phyloP scores from a whole-genome alignment of 2,113 vertebrate genomes.

The Rallus limicola region DNA sequence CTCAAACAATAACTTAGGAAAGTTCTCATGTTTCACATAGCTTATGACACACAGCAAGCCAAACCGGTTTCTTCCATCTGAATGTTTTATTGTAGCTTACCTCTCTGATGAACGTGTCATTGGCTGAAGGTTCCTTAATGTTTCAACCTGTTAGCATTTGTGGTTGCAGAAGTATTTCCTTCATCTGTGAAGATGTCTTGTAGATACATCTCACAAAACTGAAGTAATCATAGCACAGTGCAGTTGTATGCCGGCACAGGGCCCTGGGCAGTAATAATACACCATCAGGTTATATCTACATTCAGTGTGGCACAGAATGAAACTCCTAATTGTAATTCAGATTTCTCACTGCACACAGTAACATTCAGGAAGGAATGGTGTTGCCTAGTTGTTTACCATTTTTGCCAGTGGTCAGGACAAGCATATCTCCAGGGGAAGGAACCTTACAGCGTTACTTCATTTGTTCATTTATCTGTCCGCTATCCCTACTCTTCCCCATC shows the following conservation, averaged over 20 bases:
- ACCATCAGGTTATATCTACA: background rate
- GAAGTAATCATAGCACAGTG: background rate
- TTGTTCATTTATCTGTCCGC: background rate
- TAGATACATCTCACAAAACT: background rate
- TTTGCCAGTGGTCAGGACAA: background rate
- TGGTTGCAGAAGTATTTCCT: background rate
- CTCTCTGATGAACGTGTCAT: background rate
- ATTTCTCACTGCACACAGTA: background rate
- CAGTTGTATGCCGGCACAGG: background rate
- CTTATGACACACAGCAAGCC: background rate
- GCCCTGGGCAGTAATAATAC: background rate
- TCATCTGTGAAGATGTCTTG: background rate
- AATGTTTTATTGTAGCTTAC: background rate
- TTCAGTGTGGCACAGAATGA: background rate
- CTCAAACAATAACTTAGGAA: background rate
- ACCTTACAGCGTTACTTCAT: background rate
- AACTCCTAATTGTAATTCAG: background rate
- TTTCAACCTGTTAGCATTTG: background rate
- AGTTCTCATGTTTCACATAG: constrained; percentile 35
- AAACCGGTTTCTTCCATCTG: constrained; percentile 24
- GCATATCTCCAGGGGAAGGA: background rate
- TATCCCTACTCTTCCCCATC: background rate
- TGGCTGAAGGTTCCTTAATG: background rate
- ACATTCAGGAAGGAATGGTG: background rate
- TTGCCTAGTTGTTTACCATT: background rate